These are phyloP conservation scores for Propithecus deckenii DNA, from an alignment of 2,797 vertebrate genomes.

Conservation along the genomic window DNA sequence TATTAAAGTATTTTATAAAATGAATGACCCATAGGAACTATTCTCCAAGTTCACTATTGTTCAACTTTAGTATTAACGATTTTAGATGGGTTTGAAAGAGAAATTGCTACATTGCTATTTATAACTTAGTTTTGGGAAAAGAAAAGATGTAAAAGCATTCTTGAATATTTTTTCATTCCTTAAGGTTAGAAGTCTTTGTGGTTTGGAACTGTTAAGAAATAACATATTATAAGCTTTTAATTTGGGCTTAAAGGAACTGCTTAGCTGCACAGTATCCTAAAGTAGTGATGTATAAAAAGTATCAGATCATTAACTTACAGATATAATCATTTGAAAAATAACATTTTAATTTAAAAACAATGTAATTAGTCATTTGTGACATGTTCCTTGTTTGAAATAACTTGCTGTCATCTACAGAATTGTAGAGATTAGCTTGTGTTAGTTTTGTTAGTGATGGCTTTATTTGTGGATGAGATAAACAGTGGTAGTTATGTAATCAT, in stretches of 20 bases:
- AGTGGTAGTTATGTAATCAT: background rate
- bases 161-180: constrained; percentile 7
- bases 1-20: constrained; percentile 69
- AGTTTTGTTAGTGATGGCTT: constrained; percentile 35
- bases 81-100: constrained; percentile 40
- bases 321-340: constrained; percentile 39
- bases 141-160: constrained; percentile 49
- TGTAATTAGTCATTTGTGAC: constrained; percentile 42
- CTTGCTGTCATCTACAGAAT: background rate
- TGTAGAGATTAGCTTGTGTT: constrained; percentile 12
- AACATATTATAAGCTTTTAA: constrained; percentile 35
- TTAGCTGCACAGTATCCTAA: constrained; percentile 34
- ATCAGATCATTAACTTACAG: constrained; percentile 3
- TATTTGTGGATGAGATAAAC: constrained; percentile 41
- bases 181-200: constrained; percentile 41
- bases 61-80: constrained; percentile 70
- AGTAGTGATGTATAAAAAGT: constrained; percentile 4
- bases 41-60: constrained; percentile 73
- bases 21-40: constrained; percentile 68
- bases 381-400: constrained; percentile 49
- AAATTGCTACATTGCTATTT: constrained; percentile 39
- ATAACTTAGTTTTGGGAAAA: constrained; percentile 29
- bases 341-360: constrained; percentile 57
- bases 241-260: constrained; percentile 44
- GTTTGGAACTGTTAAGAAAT: constrained; percentile 30